Percentiles rank a stretch among this genome's conserved stretches.
These are phyloP conservation scores for Hyles lineata DNA, from an alignment of 2,888 invertebrate species.

Conservation along the genomic window DNA sequence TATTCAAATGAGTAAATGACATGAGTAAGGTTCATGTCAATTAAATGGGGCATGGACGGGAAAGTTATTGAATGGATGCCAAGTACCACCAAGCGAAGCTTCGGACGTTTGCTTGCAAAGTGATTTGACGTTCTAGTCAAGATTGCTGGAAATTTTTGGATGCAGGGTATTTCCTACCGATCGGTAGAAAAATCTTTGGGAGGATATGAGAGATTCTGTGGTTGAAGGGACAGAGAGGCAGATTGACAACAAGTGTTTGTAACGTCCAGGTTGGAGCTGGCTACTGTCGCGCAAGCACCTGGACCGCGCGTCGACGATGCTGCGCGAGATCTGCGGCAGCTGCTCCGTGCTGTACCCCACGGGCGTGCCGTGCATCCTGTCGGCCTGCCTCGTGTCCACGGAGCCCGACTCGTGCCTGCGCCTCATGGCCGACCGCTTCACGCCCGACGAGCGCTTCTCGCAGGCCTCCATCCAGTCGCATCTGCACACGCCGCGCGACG, in stretches of 20 bases:
- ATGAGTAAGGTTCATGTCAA: too few species aligned
- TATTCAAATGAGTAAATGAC: too few species aligned
- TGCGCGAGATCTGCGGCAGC: constrained; percentile 96
- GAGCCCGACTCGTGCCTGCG: constrained; percentile 95
- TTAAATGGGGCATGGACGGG: too few species aligned
- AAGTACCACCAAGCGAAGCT: too few species aligned
- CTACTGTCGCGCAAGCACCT: constrained; percentile 96
- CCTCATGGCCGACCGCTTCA: constrained; percentile 97
- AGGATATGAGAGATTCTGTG: not conserved
- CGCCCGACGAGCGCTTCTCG: constrained; percentile 96
- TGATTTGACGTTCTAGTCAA: too few species aligned
- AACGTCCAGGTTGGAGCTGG: constrained; percentile 92
- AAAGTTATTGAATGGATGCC: too few species aligned
- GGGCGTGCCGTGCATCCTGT: constrained; percentile 95
- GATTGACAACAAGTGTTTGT: not conserved
- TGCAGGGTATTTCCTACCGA: too few species aligned
- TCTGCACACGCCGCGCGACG: constrained; percentile 97
- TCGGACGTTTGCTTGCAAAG: too few species aligned
- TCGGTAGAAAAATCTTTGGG: not conserved
- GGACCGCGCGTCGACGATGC: constrained; percentile 92
- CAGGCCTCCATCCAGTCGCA: constrained; percentile 95
- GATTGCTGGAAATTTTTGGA: too few species aligned
- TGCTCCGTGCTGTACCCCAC: constrained; percentile 93
- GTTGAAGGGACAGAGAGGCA: not conserved
- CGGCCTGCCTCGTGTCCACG: constrained; percentile 98